phyloP scores from a whole-genome alignment of 2,797 vertebrate species.

The Premnoplex brunnescens region DNA sequence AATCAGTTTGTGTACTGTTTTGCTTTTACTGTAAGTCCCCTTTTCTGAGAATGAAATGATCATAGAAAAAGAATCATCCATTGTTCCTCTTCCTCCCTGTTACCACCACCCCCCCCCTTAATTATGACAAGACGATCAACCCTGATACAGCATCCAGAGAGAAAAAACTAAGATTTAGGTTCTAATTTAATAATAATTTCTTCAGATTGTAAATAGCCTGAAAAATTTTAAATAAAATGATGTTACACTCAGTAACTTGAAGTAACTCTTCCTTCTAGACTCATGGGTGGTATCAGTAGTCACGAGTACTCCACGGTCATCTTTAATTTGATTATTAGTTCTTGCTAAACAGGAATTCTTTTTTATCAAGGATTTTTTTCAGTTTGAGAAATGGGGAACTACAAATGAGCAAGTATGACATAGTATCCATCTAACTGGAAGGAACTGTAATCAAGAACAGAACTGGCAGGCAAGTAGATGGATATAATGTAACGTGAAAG shows the following conservation, averaged over 20 bases:
- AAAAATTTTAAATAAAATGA: not conserved
- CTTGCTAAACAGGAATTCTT: not conserved
- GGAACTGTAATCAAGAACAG: constrained; percentile 19
- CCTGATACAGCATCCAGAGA: not conserved
- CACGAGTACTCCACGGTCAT: not conserved
- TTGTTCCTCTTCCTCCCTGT: not conserved
- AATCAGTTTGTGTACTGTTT: not conserved
- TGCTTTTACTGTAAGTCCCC: not conserved
- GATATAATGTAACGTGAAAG: not conserved
- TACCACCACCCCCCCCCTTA: too few relatives aligned
- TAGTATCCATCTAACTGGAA: not conserved
- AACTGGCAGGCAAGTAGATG: not conserved
- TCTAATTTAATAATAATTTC: not conserved
- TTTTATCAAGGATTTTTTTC: not conserved
- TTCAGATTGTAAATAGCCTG: not conserved
- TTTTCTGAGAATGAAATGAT: not conserved
- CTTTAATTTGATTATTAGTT: not conserved
- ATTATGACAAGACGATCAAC: not conserved
- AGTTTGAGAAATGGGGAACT: not conserved
- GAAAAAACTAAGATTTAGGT: not conserved
- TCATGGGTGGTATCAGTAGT: not conserved
- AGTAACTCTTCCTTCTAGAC: not conserved
- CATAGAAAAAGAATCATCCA: not conserved
- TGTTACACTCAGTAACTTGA: not conserved
- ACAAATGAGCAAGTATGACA: not conserved